Conservation (phyloP, 2,888 invertebrate species). For the Ormia ochracea region DNA sequence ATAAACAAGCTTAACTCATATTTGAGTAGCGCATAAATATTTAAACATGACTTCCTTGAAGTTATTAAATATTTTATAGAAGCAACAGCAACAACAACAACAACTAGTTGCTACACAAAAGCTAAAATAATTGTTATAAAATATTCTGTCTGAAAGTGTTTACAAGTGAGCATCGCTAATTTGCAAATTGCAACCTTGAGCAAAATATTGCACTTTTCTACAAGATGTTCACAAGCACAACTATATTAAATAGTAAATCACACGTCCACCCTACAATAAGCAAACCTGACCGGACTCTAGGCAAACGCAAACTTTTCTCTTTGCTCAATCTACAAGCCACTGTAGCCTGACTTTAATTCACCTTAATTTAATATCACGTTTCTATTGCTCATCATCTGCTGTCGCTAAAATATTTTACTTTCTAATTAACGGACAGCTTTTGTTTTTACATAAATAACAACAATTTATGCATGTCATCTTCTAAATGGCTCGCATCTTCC, state of each 20-base stretch:
- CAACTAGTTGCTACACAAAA: conserved; percentile 3
- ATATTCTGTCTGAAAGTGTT: conserved; percentile 26
- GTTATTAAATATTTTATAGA: conserved; percentile 47
- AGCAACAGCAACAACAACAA: background rate
- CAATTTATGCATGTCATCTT: background rate
- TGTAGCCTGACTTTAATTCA: background rate
- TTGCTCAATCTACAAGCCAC: no score
- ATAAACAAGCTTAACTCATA: background rate
- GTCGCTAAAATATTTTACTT: background rate
- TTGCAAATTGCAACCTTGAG: conserved; percentile 61
- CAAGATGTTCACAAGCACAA: background rate
- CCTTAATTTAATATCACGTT: background rate
- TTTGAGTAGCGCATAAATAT: background rate
- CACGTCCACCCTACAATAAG: background rate
- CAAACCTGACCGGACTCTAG: no score
- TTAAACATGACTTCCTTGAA: conserved; percentile 60
- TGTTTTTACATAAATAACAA: background rate
- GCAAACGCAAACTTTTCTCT: no score
- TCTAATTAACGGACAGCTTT: background rate
- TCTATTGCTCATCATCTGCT: background rate
- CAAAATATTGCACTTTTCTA: conserved; percentile 59
- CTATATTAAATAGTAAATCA: background rate
- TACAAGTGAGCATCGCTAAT: conserved; percentile 61
- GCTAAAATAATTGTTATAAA: conserved; percentile 24
- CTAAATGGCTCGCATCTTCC: background rate